Evolutionary conservation across 35 echinoderm and acorn worm species (phyloP).

Genomic region (Apostichopus californicus): DNA sequence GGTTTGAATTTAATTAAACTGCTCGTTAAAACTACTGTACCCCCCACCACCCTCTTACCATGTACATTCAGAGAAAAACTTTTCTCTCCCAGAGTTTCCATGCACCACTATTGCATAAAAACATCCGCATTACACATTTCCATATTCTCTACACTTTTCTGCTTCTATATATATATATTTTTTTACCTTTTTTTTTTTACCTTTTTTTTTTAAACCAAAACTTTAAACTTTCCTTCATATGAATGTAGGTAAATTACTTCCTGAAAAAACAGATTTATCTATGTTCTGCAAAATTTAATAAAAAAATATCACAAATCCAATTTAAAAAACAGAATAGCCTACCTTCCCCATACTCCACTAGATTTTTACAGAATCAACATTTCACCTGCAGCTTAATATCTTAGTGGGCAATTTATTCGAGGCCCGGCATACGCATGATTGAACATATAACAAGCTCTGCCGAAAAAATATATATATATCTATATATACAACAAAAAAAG

Average conservation of each 20-base stretch:
- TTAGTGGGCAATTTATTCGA: slow-evolving; percentile 1
- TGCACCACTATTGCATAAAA: no score
- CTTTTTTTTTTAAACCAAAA: neutral
- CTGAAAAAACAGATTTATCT: neutral
- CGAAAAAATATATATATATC: neutral
- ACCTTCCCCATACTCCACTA: neutral
- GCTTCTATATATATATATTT: neutral
- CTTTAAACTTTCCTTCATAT: neutral
- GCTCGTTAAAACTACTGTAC: no score
- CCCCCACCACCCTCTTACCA: no score
- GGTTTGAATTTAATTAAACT: no score
- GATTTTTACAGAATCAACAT: neutral
- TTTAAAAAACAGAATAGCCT: slow-evolving; percentile 15
- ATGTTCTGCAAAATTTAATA: slow-evolving; percentile 41
- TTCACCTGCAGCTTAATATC: slow-evolving; percentile 13
- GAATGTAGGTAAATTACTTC: slow-evolving; percentile 14
- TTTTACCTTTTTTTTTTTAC: neutral
- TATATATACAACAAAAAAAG: neutral
- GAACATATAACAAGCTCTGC: slow-evolving; percentile 10
- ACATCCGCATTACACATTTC: no score
- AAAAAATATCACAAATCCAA: slow-evolving; percentile 46
- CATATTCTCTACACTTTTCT: no score
- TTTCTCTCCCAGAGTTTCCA: no score
- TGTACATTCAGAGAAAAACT: no score
- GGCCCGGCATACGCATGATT: neutral